A percentile compares a stretch with the other conserved stretches of the same genome.
phyloP scores from a whole-genome alignment of 2,113 vertebrate species.

The Suncus etruscus region DNA sequence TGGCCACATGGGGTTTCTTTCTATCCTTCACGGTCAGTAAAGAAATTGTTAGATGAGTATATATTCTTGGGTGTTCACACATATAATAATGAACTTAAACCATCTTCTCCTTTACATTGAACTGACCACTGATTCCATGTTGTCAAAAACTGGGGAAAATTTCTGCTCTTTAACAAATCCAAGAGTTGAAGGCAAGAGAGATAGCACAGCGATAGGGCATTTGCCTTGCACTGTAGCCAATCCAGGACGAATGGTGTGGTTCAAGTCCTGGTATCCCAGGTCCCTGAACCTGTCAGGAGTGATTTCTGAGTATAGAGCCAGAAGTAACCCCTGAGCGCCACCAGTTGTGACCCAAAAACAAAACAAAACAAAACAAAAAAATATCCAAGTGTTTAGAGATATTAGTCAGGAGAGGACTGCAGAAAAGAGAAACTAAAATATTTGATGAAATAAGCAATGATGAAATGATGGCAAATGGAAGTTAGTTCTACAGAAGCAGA shows the following conservation, averaged over 20 bases:
- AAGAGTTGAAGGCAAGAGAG: too few relatives aligned
- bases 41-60: not conserved
- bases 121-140: not conserved
- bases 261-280: too few relatives aligned
- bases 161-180: too few relatives aligned
- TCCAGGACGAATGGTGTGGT: too few relatives aligned
- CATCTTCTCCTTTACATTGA: not conserved
- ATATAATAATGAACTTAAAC: not conserved
- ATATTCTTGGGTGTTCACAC: not conserved
- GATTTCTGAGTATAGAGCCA: too few relatives aligned
- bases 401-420: not conserved
- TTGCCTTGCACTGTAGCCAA: too few relatives aligned
- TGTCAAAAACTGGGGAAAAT: not conserved
- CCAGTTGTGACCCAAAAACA: too few relatives aligned
- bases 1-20: not conserved
- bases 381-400: not conserved
- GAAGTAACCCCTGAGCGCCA: too few relatives aligned
- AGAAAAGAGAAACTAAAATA: constrained; percentile 38
- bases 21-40: not conserved
- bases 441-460: not conserved
- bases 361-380: not conserved
- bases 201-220: too few relatives aligned
- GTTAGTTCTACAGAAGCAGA: not conserved
- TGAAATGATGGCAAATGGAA: not conserved
- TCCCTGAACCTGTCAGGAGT: too few relatives aligned